These are phyloP conservation scores for Acanthisitta chloris DNA, from an alignment of 2,113 vertebrate genomes.

Conservation along the genomic window DNA sequence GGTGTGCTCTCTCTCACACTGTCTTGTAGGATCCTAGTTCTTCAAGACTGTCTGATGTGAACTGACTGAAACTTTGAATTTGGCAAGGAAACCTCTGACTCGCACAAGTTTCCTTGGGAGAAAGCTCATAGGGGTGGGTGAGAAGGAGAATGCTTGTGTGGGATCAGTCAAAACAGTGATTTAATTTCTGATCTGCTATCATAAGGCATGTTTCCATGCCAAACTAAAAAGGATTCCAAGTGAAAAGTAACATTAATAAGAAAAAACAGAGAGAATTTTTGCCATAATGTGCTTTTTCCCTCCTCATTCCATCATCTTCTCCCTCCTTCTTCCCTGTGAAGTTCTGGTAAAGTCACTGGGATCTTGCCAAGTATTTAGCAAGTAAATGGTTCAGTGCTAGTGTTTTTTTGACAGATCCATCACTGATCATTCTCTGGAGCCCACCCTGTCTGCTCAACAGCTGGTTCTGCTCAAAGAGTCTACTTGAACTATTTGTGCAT, in stretches of 20 bases:
- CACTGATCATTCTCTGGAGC: not conserved
- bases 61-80: not conserved
- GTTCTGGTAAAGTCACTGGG: not conserved
- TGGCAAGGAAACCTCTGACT: not conserved
- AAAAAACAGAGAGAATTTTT: not conserved
- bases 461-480: not conserved
- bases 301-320: not conserved
- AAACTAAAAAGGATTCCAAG: not conserved
- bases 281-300: not conserved
- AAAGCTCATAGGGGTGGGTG: not conserved
- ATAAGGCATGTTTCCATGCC: not conserved
- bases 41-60: not conserved
- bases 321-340: not conserved
- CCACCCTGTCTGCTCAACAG: not conserved
- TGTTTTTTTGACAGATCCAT: not conserved
- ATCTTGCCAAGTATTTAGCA: not conserved
- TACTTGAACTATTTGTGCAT: not conserved
- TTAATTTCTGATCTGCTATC: not conserved
- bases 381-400: not conserved
- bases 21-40: not conserved
- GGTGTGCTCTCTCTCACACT: not conserved
- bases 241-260: not conserved
- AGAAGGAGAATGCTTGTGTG: not conserved
- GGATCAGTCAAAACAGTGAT: not conserved
- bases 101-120: not conserved